Conservation (phyloP, 1,140 invertebrate species). For the Lineus longissimus region DNA sequence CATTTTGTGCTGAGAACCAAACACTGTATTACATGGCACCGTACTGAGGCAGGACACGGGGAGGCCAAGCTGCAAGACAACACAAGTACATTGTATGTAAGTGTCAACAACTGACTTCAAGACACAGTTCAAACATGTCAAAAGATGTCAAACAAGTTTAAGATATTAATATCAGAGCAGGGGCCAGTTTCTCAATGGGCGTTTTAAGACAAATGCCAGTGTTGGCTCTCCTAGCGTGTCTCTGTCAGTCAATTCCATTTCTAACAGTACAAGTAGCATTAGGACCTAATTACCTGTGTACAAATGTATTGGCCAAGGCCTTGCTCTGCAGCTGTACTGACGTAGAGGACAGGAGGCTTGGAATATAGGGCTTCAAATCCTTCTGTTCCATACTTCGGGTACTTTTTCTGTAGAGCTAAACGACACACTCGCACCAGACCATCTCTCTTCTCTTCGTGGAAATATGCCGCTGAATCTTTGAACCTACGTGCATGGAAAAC, state of each 20-base stretch:
- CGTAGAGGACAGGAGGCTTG: slow-evolving; percentile 76
- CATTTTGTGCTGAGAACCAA: slow-evolving; percentile 56
- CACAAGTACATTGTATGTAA: background rate
- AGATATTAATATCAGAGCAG: too few relatives aligned
- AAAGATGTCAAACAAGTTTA: too few relatives aligned
- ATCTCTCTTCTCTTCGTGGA: slow-evolving; percentile 74
- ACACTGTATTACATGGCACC: slow-evolving; percentile 74
- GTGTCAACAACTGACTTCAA: too few relatives aligned
- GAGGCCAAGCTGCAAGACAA: slow-evolving; percentile 62
- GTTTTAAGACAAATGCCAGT: too few relatives aligned
- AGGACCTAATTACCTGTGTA: slow-evolving; percentile 59
- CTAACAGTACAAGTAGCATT: too few relatives aligned
- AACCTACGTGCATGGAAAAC: slow-evolving; percentile 50
- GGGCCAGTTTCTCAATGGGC: too few relatives aligned
- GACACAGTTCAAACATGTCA: too few relatives aligned
- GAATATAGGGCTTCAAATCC: slow-evolving; percentile 72
- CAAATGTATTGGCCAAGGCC: slow-evolving; percentile 76
- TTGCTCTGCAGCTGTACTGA: slow-evolving; percentile 69
- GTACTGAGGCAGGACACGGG: slow-evolving; percentile 77
- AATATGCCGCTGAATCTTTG: slow-evolving; percentile 67
- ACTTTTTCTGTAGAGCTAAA: slow-evolving; percentile 75
- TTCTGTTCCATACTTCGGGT: slow-evolving; percentile 75
- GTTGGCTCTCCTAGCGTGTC: too few relatives aligned
- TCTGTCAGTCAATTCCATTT: too few relatives aligned
- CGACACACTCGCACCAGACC: slow-evolving; percentile 72